phyloP scores from a whole-genome alignment of 1,140 invertebrate species.

The Bilobella aurantiaca region DNA sequence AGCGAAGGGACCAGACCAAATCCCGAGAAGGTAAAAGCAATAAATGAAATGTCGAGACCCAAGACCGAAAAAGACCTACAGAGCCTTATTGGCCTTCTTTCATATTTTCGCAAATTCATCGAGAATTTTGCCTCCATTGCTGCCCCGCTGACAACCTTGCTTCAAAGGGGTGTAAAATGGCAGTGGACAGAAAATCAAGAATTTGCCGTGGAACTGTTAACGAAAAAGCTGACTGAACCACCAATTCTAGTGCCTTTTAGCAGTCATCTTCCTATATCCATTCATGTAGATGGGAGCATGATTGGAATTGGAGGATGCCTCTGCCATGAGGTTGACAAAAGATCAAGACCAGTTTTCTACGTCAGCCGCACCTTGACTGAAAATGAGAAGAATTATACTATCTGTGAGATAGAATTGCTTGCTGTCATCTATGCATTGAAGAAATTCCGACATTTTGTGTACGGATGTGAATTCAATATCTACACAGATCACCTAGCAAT shows the following conservation, averaged over 20 bases:
- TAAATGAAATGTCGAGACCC: conserved; percentile 10
- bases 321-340: neutral
- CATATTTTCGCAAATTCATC: conserved; percentile 3
- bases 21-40: conserved; percentile 6
- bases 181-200: neutral
- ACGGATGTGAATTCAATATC: conserved; percentile 39
- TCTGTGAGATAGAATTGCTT: conserved; percentile 41
- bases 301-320: neutral
- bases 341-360: conserved; percentile 39
- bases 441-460: conserved; percentile 39
- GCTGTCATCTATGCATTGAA: conserved; percentile 40
- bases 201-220: neutral
- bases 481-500: conserved; percentile 42
- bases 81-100: neutral
- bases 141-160: neutral
- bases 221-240: neutral
- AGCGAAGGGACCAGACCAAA: neutral
- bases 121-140: neutral
- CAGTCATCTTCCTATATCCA: neutral
- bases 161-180: neutral
- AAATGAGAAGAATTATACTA: conserved; percentile 38
- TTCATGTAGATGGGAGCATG: neutral
- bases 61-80: neutral
- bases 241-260: neutral
- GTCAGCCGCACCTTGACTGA: conserved; percentile 37